Evolutionary conservation across 1,140 invertebrate genomes (phyloP), one percentile per base, ranked within the genome.

Genomic region (Platyscapa corneri): DNA sequence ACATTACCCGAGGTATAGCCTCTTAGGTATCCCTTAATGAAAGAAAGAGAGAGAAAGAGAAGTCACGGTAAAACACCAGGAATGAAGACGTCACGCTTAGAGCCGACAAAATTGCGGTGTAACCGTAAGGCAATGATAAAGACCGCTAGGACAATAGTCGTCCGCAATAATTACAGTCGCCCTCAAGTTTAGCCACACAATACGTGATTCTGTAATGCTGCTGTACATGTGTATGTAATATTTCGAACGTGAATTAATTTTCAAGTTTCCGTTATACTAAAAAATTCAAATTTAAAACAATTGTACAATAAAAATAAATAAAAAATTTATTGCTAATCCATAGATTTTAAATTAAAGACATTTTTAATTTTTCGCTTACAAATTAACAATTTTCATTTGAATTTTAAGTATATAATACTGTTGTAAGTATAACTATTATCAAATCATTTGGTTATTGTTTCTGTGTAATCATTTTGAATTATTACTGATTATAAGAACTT

Each of bases 81-180:
- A 86, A 78, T 83, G 76, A 34, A 53, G 34, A 87, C 91, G 92
- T 93, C 91, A 93, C 92, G 92, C 89, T 93, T 88, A 86, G 88
- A 89, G 80, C 90, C 89, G 88, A 90, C 87, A 91, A 93, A 93
- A 93, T 93, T 93, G 90, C 82, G 87, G 16, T 18, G 32, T 46
- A 92, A 93, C 92, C 91, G 92, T 90, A 93, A 92, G 90, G 87
- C 85, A 74, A 64, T 84, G 34, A 85, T 90, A 89, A 91, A 92
- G 87, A 92, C 92, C 92, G 92, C 92, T 93, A 93, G 87, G 89
- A 92, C 90, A 92, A 92, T 92, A 88, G 81, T 87, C 82, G 72
- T 88, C 90, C 90, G 90, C 86, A 90, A 91, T 92, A 91, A 93
- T 92, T 92, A 89, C 88, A 83, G 7, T 60, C 83, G 72, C 76